Conservation (phyloP, 2,888 invertebrate genomes). For the Galeopsomyia nigrocyanea region DNA sequence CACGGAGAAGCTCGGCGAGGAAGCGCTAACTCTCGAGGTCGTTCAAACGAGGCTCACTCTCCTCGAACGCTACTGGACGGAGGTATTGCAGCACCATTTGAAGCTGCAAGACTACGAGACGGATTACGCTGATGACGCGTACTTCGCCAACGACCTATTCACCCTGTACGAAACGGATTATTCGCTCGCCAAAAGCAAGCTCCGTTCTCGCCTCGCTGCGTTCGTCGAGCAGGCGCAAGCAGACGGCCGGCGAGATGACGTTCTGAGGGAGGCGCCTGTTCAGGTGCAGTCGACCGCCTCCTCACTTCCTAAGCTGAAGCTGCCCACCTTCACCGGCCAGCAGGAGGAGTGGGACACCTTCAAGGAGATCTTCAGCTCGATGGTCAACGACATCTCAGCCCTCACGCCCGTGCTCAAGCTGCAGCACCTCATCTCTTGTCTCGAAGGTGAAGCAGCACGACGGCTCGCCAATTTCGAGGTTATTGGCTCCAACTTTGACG, state of each 20-base stretch:
- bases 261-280: neutral
- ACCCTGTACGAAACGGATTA: neutral
- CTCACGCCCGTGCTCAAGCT: slow-evolving; percentile 1
- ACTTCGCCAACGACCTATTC: slow-evolving; percentile 6
- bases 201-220: neutral
- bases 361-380: slow-evolving; percentile 2
- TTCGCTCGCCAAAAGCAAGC: neutral
- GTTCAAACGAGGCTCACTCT: neutral
- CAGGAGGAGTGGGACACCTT: slow-evolving; percentile 7
- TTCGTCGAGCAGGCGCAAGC: neutral
- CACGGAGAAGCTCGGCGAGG: slow-evolving; percentile 2
- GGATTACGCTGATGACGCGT: neutral
- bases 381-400: neutral
- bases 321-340: slow-evolving; percentile 3
- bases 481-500: neutral
- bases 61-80: neutral
- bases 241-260: neutral
- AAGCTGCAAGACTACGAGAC: neutral
- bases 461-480: neutral
- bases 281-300: neutral
- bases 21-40: neutral
- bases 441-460: neutral
- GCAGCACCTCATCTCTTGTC: neutral
- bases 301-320: neutral
- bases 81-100: neutral